A percentile compares a stretch with the other conserved stretches of the same genome.
These are phyloP conservation scores for Orthonevra nobilis DNA, from an alignment of 2,888 invertebrate genomes.

Conservation along the genomic window DNA sequence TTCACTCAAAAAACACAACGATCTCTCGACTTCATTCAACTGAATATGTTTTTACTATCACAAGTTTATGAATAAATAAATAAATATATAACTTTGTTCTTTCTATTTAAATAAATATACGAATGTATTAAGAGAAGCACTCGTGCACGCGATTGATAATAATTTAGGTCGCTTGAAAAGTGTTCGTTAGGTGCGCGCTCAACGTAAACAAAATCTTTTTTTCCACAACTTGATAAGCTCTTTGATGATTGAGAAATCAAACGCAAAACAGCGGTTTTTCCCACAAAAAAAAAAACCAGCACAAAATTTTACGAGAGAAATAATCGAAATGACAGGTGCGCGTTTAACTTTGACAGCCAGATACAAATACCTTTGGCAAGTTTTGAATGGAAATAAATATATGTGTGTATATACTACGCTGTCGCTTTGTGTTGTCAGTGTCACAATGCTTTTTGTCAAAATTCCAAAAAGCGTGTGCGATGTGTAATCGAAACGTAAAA, in stretches of 20 bases:
- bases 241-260: conserved; percentile 37
- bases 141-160: conserved; percentile 64
- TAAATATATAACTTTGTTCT: not conserved
- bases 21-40: conserved; percentile 55
- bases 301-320: not conserved
- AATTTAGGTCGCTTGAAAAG: conserved; percentile 61
- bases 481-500: conserved; percentile 34
- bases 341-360: conserved; percentile 26
- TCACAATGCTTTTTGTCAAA: conserved; percentile 57
- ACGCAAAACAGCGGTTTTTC: not conserved
- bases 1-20: conserved; percentile 25
- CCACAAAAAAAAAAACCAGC: not conserved
- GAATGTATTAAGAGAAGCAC: conserved; percentile 22
- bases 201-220: conserved; percentile 33
- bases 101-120: conserved; percentile 1
- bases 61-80: conserved; percentile 17
- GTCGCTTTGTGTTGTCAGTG: not conserved
- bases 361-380: not conserved
- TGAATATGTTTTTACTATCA: conserved; percentile 66
- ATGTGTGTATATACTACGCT: too few species aligned
- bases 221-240: conserved; percentile 31
- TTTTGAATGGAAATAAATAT: not conserved
- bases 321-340: conserved; percentile 37
- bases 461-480: conserved; percentile 50
- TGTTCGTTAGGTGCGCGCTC: conserved; percentile 52